Base-by-base conservation (phyloP, 1,140 invertebrate species). In the Drosophila pachea region DNA sequence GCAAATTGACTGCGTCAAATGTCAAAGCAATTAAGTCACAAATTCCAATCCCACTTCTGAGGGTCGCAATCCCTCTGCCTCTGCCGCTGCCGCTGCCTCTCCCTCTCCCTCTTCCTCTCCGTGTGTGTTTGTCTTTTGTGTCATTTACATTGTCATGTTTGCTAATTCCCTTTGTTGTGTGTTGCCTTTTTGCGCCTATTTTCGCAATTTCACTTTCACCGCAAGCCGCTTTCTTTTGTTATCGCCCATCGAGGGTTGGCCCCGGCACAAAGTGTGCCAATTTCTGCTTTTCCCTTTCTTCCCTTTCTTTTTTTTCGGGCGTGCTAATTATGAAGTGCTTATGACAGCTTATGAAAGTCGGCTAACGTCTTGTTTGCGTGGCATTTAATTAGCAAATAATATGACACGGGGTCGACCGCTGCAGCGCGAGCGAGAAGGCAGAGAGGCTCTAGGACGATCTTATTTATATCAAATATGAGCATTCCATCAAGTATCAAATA, bases 91-190 rank as follows among this genome's bases (percentile, higher is more conserved):
- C 38, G 7, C 68, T 22, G 1, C 22, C 22, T 22, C 22, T 22
- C 22, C 8, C 38, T 56, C 53, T 49, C 4, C 66, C 29, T 66
- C 45, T 73, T 48, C 62, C 65, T 36, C 29, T 56, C 49, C 68
- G 50, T 83, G 67, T 70, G 14, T 49, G 35, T 42, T 43, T 54
- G 14, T 52, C 35, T 61, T 73, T 71, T 50, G 70, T 58, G 33
- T 52, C 67, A 79, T 79, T 84, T 73, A 73, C 81, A 78, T 65
- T 84, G 79, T 84, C 81, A 84, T 84, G 79, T 86, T 84, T 84
- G 79, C 81, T 84, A 84, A 84, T 84, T 79, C 81, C 79, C 48
- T 63, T 86, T 84, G 73, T 83, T 81, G 78, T 62, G 36, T 68
- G 49, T 45, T 31, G 53, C 59, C 56, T 55, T 56, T 64, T 69